Base-by-base conservation (phyloP, 2,797 vertebrate species). In the Lithobates sylvaticus region DNA sequence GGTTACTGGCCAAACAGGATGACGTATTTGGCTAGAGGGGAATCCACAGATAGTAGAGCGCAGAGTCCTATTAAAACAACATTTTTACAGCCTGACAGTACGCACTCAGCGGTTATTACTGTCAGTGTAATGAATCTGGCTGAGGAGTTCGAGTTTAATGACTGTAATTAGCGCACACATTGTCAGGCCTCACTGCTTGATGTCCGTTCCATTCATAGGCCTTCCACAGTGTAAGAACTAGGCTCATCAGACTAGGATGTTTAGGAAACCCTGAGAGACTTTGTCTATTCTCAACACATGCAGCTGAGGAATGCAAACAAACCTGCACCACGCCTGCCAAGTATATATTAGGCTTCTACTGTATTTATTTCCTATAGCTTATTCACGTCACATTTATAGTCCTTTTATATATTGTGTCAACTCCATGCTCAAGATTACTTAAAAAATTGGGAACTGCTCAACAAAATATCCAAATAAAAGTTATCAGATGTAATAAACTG, bases 311-410 rank as follows among this genome's bases (percentile, higher is more conserved):
- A 70, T 84, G 50, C 32, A n/a, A 26, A 13, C 3, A n/a, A 16
- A 67, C 32, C 50, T 47, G 74, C 82, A 79, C 83, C 47, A 70
- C 73, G 36, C n/a, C 50, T 74, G 76, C 26, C 83, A 79, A 29
- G 29, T 26, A 80, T 67, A 54, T 44, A 67, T 68, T 10, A 13
- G 69, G 29, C 42, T 80, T 69, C 32, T 32, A 61, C 73, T 12
- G 44, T 27, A 13, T 27, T 23, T 15, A 32, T 36, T 64, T 77
- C 47, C 44, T 16, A 54, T 16, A 18, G 50, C 50, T 18, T 54
- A 54, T 18, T 54, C 5, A 54, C 15, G 3, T 54, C 16, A 18
- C 50, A 54, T 54, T 54, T 18, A 54, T 50, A 50, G 47, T 50
- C 13, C 3, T 50, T 50, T 50, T 5, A 50, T 50, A 50, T 5